phyloP scores from a whole-genome alignment of 2,888 invertebrate genomes.

The Cremastobaeus sp. region DNA sequence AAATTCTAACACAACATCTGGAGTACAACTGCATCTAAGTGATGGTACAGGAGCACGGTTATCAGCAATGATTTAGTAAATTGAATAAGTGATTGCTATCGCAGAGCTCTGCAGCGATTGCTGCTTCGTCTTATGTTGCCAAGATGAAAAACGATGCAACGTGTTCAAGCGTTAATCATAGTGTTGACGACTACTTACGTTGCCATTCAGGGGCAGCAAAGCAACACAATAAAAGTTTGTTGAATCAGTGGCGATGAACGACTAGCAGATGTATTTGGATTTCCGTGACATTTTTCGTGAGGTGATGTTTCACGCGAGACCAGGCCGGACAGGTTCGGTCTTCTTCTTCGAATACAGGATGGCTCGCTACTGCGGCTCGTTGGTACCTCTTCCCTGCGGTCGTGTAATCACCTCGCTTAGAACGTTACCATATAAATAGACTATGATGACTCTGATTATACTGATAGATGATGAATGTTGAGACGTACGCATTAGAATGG shows the following conservation, averaged over 20 bases:
- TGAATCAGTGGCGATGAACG: background rate
- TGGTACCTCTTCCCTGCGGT: constrained; percentile 65
- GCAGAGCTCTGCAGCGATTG: constrained; percentile 1
- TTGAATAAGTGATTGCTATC: constrained; percentile 15
- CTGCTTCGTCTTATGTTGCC: background rate
- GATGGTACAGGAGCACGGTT: constrained; percentile 14
- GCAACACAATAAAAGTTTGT: background rate
- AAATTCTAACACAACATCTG: constrained; percentile 8
- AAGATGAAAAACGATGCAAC: background rate
- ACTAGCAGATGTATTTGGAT: constrained; percentile 5
- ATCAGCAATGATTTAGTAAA: constrained; percentile 12
- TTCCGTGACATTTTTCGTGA: constrained; percentile 25
- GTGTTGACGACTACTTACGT: constrained; percentile 24
- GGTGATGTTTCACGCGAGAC: constrained; percentile 9
- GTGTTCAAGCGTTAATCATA: background rate
- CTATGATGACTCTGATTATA: constrained; percentile 68
- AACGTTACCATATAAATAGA: constrained; percentile 70
- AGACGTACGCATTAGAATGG: constrained; percentile 45
- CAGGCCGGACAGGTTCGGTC: constrained; percentile 49
- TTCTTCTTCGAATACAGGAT: constrained; percentile 62
- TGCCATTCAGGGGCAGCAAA: constrained; percentile 3
- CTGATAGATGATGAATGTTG: constrained; percentile 64
- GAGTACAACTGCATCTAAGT: constrained; percentile 7
- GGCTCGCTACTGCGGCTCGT: constrained; percentile 63
- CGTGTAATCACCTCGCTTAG: constrained; percentile 68